Percentiles rank a stretch among this genome's conserved stretches.
These are phyloP conservation scores for Olivierus martensii DNA, from an alignment of 1,140 invertebrate species.

Conservation along the genomic window DNA sequence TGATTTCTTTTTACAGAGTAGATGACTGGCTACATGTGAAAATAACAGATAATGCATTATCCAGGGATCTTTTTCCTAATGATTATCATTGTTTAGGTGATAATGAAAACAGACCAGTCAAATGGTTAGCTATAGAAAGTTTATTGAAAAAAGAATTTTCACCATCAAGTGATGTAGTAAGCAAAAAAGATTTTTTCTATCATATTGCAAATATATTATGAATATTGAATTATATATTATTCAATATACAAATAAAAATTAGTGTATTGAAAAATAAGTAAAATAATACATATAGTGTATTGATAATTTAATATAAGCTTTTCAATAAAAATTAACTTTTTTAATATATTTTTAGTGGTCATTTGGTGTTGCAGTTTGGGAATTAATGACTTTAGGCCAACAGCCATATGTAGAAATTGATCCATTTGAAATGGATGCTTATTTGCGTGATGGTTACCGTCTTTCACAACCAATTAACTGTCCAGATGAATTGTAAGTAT, in stretches of 20 bases:
- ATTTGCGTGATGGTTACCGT: conserved; percentile 72
- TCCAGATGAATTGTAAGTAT: conserved; percentile 81
- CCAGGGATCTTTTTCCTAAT: conserved; percentile 79
- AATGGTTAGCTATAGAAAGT: conserved; percentile 86
- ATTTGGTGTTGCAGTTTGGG: conserved; percentile 87
- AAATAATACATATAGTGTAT: too few species aligned
- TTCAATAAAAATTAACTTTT: neutral
- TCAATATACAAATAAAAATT: too few species aligned
- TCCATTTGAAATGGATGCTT: conserved; percentile 76
- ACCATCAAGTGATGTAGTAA: conserved; percentile 74
- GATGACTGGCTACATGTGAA: conserved; percentile 77
- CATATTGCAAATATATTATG: too few species aligned
- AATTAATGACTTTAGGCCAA: conserved; percentile 75
- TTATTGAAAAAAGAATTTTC: conserved; percentile 69
- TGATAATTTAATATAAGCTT: too few species aligned
- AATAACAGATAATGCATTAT: conserved; percentile 80
- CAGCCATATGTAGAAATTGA: conserved; percentile 79
- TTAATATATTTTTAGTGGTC: conserved; percentile 56
- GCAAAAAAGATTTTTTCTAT: too few species aligned
- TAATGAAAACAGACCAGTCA: conserved; percentile 88
- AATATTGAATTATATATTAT: too few species aligned
- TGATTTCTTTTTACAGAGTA: conserved; percentile 39
- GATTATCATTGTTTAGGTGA: conserved; percentile 92
- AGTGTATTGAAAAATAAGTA: too few species aligned
- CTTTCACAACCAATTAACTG: conserved; percentile 81